These are phyloP conservation scores for Intellagama lesueurii DNA, from an alignment of 2,797 vertebrate genomes.

Conservation along the genomic window DNA sequence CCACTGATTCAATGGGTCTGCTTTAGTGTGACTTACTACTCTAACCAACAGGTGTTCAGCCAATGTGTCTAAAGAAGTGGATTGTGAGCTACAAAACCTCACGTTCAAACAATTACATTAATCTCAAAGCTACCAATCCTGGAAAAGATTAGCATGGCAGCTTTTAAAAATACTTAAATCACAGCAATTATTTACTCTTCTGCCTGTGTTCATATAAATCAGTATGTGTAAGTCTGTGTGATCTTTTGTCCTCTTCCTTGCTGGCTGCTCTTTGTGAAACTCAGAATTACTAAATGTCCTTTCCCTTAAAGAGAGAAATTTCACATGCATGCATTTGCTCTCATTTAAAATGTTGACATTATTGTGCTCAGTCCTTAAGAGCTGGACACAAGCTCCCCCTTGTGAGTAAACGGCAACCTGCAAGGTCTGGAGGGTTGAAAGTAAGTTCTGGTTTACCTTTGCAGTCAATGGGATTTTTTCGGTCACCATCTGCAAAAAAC, in stretches of 20 bases:
- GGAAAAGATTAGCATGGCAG: too few relatives aligned
- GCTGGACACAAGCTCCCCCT: conserved; percentile 60
- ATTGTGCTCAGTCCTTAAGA: neutral
- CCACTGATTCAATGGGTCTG: too few relatives aligned
- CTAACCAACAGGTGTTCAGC: too few relatives aligned
- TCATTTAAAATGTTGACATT: neutral
- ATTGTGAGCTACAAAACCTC: too few relatives aligned
- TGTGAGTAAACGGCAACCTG: conserved; percentile 43
- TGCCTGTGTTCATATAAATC: neutral
- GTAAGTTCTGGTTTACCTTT: conserved; percentile 78
- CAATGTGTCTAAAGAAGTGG: too few relatives aligned
- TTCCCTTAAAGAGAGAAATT: conserved; percentile 12
- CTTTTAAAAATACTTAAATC: too few relatives aligned
- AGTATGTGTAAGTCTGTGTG: neutral
- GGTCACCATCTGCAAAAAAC: conserved; percentile 87
- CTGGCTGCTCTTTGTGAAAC: neutral
- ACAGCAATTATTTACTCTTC: too few relatives aligned
- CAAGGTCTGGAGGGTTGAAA: neutral
- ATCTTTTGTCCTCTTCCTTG: neutral
- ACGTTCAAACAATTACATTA: too few relatives aligned
- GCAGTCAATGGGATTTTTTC: conserved; percentile 82
- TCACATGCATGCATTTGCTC: neutral
- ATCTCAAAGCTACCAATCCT: too few relatives aligned
- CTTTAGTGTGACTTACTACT: too few relatives aligned
- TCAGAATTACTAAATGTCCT: neutral